phyloP scores from a whole-genome alignment of 2,797 vertebrate species.

The Myotis pilosus region DNA sequence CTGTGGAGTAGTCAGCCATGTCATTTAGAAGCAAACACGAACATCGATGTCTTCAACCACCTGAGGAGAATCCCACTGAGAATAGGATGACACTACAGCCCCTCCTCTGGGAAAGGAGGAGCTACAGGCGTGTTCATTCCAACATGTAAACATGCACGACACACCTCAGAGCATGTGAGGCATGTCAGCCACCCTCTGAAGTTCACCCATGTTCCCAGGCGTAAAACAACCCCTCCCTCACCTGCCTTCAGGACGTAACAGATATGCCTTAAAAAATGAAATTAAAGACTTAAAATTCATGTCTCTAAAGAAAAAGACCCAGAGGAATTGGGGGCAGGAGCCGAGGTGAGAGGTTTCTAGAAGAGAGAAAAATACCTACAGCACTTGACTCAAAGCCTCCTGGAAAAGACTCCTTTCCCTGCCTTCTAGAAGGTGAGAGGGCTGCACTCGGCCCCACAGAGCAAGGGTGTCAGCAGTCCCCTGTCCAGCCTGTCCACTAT shows the following conservation, averaged over 20 bases:
- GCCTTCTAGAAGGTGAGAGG: neutral
- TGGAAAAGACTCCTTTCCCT: neutral
- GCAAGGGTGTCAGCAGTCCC: too few species aligned
- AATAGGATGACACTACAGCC: neutral
- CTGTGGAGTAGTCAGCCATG: neutral
- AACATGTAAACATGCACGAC: neutral
- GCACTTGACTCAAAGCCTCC: neutral
- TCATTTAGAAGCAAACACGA: neutral
- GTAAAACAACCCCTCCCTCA: too few species aligned
- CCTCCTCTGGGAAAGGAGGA: neutral
- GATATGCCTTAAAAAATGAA: neutral
- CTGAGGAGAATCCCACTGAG: neutral
- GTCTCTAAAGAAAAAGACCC: neutral
- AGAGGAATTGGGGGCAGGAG: neutral
- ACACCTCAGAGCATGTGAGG: too few species aligned
- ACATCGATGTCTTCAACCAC: neutral
- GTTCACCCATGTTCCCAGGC: neutral
- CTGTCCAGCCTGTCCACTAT: rapidly evolving
- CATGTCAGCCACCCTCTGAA: neutral
- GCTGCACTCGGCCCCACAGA: too few species aligned
- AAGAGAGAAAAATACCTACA: neutral
- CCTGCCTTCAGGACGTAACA: neutral
- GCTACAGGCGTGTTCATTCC: neutral
- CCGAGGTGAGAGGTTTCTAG: neutral
- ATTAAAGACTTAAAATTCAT: neutral